Evolutionary conservation across 2,113 vertebrate species (phyloP), one percentile per base, ranked within the genome.

Genomic region (Diadophis punctatus): DNA sequence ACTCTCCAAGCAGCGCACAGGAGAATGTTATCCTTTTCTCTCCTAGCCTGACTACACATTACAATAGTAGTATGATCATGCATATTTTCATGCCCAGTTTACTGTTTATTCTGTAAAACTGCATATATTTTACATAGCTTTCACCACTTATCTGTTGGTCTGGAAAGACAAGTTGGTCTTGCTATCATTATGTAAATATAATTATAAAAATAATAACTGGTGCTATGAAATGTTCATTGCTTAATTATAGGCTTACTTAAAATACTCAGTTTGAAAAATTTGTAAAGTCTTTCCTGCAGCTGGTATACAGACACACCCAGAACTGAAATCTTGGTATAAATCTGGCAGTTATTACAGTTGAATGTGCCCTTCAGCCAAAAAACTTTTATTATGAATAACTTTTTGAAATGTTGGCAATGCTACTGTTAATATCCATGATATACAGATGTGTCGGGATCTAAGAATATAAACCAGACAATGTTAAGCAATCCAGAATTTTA

Each of bases 231-330:
- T 84, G 34, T 53, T 80, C 90, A 90, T 74, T 90, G 23, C 20
- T 90, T 52, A 90, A 74, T 90, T 80, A 90, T 52, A 80, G 89
- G 80, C 39, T 91, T 91, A 23, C 27, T 86, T 60, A 87, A 46
- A 86, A 48, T 46, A 30, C 84, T 87, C 52, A n/a, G 43, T 91
- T 91, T 86, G 85, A 53, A 53, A 91, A 30, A 91, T 86, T 52
- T 86, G 80, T n/a, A 43, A 58, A 30, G 23, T 52, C 34, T 91
- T 85, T 85, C 49, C 25, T 90, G 89, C 58, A 90, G 48, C 46
- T 91, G 30, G 60, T 34, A 80, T 52, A 49, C 4, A 18, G 74
- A 25, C 84, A 91, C 84, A 87, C 84, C 55, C 55, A 87, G 55
- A 91, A 87, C 48, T 91, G 90, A 84, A 43, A 80, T 56, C 53